phyloP scores from a whole-genome alignment of 2,113 vertebrate genomes.

The Rhinopomastus cyanomelas region DNA sequence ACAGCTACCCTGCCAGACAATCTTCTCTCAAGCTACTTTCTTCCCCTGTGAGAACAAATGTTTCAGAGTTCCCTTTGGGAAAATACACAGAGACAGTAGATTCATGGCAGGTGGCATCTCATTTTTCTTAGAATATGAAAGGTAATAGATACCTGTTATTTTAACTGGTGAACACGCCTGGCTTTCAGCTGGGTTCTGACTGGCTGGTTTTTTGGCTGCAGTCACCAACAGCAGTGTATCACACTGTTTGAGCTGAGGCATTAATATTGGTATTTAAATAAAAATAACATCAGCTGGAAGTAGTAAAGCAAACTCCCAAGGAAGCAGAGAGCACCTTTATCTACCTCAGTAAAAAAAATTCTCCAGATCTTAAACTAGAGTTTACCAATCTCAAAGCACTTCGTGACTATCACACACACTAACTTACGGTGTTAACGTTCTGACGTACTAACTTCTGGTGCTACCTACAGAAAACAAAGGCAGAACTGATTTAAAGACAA shows the following conservation, averaged over 20 bases:
- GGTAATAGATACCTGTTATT: not conserved
- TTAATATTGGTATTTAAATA: not conserved
- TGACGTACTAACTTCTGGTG: not conserved
- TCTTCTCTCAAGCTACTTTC: not conserved
- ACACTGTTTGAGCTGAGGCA: not conserved
- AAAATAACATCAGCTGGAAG: not conserved
- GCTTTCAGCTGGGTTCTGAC: not conserved
- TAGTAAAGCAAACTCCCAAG: not conserved
- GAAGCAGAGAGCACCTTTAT: not conserved
- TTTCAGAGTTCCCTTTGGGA: not conserved
- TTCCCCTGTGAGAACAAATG: not conserved
- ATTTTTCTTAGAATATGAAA: not conserved
- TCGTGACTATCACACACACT: not conserved
- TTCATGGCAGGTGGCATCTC: not conserved
- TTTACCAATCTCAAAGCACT: not conserved
- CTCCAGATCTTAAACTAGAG: not conserved
- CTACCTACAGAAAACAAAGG: not conserved
- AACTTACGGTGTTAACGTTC: not conserved
- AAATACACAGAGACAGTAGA: slow-evolving; percentile 7
- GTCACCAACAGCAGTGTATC: not conserved
- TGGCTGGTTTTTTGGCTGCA: not conserved
- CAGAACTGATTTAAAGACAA: not conserved
- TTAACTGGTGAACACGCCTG: not conserved
- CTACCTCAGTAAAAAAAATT: not conserved
- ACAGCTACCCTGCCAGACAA: not conserved